Evolutionary conservation across 2,113 vertebrate species (phyloP), one percentile per base, ranked within the genome.

Genomic region (Cranoglanis bouderius): DNA sequence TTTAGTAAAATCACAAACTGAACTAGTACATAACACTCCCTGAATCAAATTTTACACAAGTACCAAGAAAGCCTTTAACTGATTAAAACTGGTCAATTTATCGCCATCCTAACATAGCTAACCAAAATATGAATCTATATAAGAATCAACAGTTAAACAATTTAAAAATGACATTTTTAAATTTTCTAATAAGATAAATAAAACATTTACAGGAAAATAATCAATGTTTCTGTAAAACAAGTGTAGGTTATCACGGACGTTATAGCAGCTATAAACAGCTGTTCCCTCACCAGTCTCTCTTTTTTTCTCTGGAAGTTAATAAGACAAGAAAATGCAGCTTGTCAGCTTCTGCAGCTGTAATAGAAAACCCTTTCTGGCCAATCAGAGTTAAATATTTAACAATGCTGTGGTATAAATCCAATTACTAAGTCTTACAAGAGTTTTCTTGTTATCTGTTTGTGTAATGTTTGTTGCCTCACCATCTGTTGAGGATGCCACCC

Each of bases 401-500:
- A 77, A 46, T 46, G 3, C 19, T 9, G 7, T 40, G 38, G 19
- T 4, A 24, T n/a, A 26, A 32, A 75, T 38, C 72, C 7, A 12
- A 74, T 77, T 24, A 46, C 38, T 74, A 74, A 35, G 14, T 35
- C 5, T 19, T 38, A 18, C 0, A 38, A 38, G 18, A 29, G 24
- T 13, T n/a, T 12, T 80, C 1, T 10, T 59, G n/a, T n/a, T 40
- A 61, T 43, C 4, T 0, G 35, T 29, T 40, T 61, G 55, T 49
- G 32, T 26, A 13, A 24, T 53, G 55, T 61, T 38, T 40, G 3
- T 21, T 32, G 40, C 63, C 92, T 93, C 90, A 99, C 98, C 98
- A 99, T 98, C 96, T 97, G 91, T 93, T 96, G 84, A 99, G 96
- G 87, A 99, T 95, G 88, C 96, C 97, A 94, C 98, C 98, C 98